Conservation (phyloP, 1,140 invertebrate genomes). For the Doryteuthis pealeii region DNA sequence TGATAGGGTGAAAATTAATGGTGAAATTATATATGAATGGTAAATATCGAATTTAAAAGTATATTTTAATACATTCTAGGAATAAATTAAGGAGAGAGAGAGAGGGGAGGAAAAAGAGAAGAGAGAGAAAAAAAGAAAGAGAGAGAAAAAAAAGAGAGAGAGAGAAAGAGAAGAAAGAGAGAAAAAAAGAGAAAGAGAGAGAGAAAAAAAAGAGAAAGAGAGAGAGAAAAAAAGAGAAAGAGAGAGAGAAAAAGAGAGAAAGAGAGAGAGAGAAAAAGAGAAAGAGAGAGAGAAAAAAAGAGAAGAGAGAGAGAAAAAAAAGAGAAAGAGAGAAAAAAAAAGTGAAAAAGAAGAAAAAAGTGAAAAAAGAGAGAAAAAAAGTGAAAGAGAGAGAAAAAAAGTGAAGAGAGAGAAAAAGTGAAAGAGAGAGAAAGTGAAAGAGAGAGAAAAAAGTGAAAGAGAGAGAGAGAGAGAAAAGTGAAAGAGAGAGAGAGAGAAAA, state of each 20-base stretch:
- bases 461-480: no score
- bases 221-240: not conserved
- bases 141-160: slow-evolving; percentile 10
- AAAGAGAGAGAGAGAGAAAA: no score
- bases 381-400: not conserved
- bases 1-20: no score
- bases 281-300: not conserved
- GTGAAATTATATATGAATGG: no score
- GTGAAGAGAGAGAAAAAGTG: not conserved
- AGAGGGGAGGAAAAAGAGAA: slow-evolving; percentile 2
- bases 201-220: not conserved
- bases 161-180: slow-evolving; percentile 3
- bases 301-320: not conserved
- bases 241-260: not conserved
- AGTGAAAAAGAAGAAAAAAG: not conserved
- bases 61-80: no score
- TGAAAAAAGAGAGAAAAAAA: not conserved
- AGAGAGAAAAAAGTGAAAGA: not conserved
- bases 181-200: not conserved
- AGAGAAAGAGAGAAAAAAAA: not conserved
- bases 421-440: slow-evolving; percentile 3
- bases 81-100: slow-evolving; percentile 14
- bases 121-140: not conserved
- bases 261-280: not conserved
- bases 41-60: no score